These are phyloP conservation scores for Cremastobaeus sp. DNA, from an alignment of 2,888 invertebrate genomes.

Conservation along the genomic window DNA sequence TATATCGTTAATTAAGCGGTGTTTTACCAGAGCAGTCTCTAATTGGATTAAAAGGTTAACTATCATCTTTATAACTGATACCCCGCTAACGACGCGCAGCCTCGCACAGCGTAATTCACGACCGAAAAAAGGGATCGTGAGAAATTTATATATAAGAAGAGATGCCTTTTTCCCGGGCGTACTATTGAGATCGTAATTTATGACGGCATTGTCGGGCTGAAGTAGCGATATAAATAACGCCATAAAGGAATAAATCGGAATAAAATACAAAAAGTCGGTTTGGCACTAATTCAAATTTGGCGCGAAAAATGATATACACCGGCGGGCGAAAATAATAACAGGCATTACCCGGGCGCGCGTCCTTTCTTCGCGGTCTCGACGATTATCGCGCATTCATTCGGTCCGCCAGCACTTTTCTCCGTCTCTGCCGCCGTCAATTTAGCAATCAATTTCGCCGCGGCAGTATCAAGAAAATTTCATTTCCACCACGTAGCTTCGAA, in stretches of 20 bases:
- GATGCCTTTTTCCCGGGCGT: slow-evolving; percentile 34
- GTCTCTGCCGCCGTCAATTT: slow-evolving; percentile 36
- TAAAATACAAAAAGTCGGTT: slow-evolving; percentile 5
- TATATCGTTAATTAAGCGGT: slow-evolving; percentile 29
- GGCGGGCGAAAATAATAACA: slow-evolving; percentile 13
- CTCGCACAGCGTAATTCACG: slow-evolving; percentile 36
- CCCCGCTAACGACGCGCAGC: slow-evolving; percentile 23
- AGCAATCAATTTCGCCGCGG: slow-evolving; percentile 29
- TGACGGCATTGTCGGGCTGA: slow-evolving; percentile 40
- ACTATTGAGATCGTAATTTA: slow-evolving; percentile 46
- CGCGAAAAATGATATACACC: slow-evolving; percentile 22
- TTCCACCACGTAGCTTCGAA: slow-evolving; percentile 39
- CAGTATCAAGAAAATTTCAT: slow-evolving; percentile 35
- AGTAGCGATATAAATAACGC: slow-evolving; percentile 47
- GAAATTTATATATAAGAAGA: slow-evolving; percentile 44
- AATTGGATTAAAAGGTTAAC: slow-evolving; percentile 54
- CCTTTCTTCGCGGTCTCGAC: slow-evolving; percentile 1
- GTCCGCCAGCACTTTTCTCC: background rate
- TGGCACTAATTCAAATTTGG: slow-evolving; percentile 46
- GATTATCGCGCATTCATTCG: slow-evolving; percentile 6
- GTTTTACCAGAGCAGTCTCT: slow-evolving; percentile 21
- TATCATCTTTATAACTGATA: slow-evolving; percentile 45
- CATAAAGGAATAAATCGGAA: slow-evolving; percentile 23
- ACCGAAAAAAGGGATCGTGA: slow-evolving; percentile 48
- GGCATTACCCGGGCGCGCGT: slow-evolving; percentile 6